Evolutionary conservation across 23 tunicate species (phyloP), one percentile per base, ranked within the genome.

Genomic region (Styela plicata): DNA sequence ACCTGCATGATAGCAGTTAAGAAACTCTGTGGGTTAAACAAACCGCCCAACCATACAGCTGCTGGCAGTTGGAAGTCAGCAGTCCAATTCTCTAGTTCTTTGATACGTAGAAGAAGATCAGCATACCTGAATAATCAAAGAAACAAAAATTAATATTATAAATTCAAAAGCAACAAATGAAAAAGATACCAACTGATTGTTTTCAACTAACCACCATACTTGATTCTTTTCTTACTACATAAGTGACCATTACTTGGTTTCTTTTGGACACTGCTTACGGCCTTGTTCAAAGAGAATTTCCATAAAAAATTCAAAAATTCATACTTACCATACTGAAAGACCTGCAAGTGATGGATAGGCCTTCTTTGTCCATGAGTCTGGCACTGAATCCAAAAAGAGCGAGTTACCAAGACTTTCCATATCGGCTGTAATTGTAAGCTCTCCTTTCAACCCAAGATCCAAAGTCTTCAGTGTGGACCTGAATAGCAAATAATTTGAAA

Each of bases 1-100:
- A 92, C 97, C 98, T 93, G 98, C 98, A 94, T 94, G 27, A 94
- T 94, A 70, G 98, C 98, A 18, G 98, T 94, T 69, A 94, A 90
- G 91, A 94, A 94, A 31, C 88, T 82, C 88, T 94, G 98, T 22
- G 98, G 98, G 63, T 94, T 94, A 83, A 94, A 94, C 70, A 94
- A 74, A 29, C 98, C 98, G n/a, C 98, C 98, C 1, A 94, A 85
- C 98, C 98, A 94, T 26, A 94, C 89, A n/a, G 95, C 88, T 31
- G 91, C 91, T 5, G 98, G 98, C 13, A 94, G 83, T 36, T 89
- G 95, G 95, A 94, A 94, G 79, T 94, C 98, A 7, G 95, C 36
- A 33, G 95, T 89, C 98, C 98, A 94, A 44, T 74, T 79, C 52
- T 94, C 98, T 23, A 94, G 91, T 33, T 89, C 95, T 61, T 86